Evolutionary conservation across 2,113 vertebrate species (phyloP), one percentile per base, ranked within the genome.

Genomic region (Saccopteryx leptura): DNA sequence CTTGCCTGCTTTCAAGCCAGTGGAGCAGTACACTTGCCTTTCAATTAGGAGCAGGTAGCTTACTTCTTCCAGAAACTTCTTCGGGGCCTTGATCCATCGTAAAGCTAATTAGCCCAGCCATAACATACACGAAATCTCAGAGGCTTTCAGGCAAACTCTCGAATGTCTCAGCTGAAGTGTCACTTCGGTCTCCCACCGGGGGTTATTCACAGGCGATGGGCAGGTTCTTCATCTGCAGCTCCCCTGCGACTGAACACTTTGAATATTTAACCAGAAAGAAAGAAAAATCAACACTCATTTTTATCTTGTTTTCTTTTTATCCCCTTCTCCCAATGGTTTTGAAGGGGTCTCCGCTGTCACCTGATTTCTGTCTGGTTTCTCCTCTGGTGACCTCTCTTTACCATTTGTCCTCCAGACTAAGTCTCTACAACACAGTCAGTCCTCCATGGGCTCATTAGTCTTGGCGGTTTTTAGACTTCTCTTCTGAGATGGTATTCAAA

Each of bases 41-140:
- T 81, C 28, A 68, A 11, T 60, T 63, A 23, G 83, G 17, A 11
- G 31, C 13, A 60, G 26, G 4, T 3, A 18, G 8, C 50, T 71
- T 85, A 93, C 39, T 91, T 75, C 39, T 93, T 72, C 31, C 33
- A 13, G 48, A 86, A 85, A 69, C 48, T 39, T 78, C 61, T 84
- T 50, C 4, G 68, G 50, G 3, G n/a, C 1, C 24, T 91, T 78
- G 18, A 33, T 10, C 9, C 46, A 28, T 9, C 68, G 11, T 15
- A 76, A 46, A 48, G 50, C 14, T 8, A 33, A 13, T 2, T 76
- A 81, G 8, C 18, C 10, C 4, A 46, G 10, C 10, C 23, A 23
- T 46, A 6, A 19, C 56, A 61, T 17, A 78, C 15, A 50, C 6
- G 74, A 31, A 48, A 17, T 31, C 54, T 84, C 21, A 80, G 56